Evolutionary conservation across 2,797 vertebrate species (phyloP), one percentile per base, ranked within the genome.

Genomic region (Rhadinocentrus ornatus): DNA sequence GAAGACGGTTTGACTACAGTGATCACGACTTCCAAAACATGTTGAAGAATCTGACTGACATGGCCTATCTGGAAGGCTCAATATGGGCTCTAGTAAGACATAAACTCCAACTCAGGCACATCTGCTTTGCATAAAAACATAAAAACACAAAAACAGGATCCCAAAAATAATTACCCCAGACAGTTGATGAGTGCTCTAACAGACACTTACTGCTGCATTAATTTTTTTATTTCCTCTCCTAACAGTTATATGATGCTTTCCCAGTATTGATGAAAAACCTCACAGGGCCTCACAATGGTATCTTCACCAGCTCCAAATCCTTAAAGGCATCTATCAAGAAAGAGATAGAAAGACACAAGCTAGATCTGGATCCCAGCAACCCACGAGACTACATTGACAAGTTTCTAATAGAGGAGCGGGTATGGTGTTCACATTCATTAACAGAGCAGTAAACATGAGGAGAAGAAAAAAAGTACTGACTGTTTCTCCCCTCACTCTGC

Each of bases 401-500:
- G 71, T 96, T 95, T 90, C 91, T 96, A 20, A 67, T 90, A 4
- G 94, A 95, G 79, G 77, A 85, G 22, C 88, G 91, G 88, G 96
- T 96, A 75, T 0, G 50, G 8, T 0, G 7, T 16, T 66, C 6
- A 48, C 5, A 0, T 1, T 67, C 16, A 3, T 27, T 10, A 31
- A 20, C 35, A 53, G n/a, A 27, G 53, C 3, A n/a, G 29, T 55
- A 60, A n/a, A 48, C 1, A n/a, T 0, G 0, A 52, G 0, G 31
- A 2, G 27, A 62, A 12, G 1, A 1, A 13, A 48, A 26, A 9
- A 15, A 6, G 16, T 68, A 54, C 44, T 37, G 22, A 54, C n/a
- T 16, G 0, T 31, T 10, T 18, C 52, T 26, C 26, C 11, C 6
- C 6, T 29, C 4, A 6, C 35, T 77, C n/a, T 76, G 54, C 16